A percentile compares a stretch with the other conserved stretches of the same genome.
Evolutionary conservation across 2,888 invertebrate species (phyloP).

Genomic region (Iphiclides podalirius): DNA sequence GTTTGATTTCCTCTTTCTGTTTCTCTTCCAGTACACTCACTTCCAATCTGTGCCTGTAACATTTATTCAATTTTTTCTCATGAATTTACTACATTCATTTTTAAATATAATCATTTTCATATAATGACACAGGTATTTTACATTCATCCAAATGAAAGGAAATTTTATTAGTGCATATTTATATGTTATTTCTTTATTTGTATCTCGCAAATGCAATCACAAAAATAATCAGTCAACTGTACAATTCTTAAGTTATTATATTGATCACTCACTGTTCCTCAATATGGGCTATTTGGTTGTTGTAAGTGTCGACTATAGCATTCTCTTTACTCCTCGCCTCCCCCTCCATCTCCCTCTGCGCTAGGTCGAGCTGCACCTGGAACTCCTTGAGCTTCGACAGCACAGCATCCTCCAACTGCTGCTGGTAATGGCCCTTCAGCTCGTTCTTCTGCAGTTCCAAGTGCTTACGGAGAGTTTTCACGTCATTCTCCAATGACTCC

Average conservation of each 20-base stretch:
- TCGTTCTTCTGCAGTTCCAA: conserved; percentile 83
- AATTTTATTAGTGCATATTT: too few species aligned
- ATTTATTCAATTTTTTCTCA: too few species aligned
- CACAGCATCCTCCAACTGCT: conserved; percentile 89
- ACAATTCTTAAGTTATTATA: too few species aligned
- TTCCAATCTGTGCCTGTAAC: conserved; percentile 84
- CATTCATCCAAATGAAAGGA: too few species aligned
- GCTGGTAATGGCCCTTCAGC: conserved; percentile 87
- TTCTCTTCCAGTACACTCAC: conserved; percentile 88
- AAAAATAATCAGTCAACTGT: too few species aligned
- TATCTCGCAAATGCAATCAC: too few species aligned
- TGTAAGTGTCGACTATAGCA: conserved; percentile 84
- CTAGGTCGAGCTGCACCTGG: conserved; percentile 84
- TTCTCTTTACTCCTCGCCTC: conserved; percentile 84
- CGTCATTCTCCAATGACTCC: conserved; percentile 75
- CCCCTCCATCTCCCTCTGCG: conserved; percentile 82
- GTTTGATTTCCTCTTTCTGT: conserved; percentile 87
- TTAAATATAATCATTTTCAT: too few species aligned
- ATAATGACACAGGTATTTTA: too few species aligned
- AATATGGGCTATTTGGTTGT: conserved; percentile 85
- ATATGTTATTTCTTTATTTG: too few species aligned
- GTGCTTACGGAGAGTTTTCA: conserved; percentile 73
- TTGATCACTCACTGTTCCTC: conserved; percentile 79
- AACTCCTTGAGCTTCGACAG: conserved; percentile 88
- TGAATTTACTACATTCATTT: too few species aligned